Evolutionary conservation across 2,797 vertebrate species (phyloP).

Genomic region (Microhierax caerulescens): DNA sequence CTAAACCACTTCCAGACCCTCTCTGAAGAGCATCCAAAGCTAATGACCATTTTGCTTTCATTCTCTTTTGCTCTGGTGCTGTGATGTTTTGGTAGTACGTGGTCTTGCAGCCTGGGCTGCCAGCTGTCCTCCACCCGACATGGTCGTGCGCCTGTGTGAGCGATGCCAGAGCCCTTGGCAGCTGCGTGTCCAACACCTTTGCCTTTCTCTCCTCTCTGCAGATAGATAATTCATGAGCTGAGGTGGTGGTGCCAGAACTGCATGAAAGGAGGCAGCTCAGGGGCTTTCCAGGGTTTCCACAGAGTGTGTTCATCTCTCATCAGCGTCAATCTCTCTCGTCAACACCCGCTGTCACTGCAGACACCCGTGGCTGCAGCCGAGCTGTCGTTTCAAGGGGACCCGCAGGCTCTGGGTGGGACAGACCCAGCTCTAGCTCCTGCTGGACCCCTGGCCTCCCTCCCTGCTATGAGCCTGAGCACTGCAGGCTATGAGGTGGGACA

Average conservation of each 20-base stretch:
- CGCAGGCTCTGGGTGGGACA: background rate
- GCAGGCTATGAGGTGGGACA: accelerated
- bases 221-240: background rate
- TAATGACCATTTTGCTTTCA: background rate
- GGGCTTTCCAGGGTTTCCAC: background rate
- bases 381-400: background rate
- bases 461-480: accelerated
- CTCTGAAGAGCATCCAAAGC: background rate
- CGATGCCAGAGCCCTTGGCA: background rate
- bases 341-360: background rate
- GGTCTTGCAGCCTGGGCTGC: background rate
- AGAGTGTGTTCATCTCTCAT: background rate
- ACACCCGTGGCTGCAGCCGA: accelerated
- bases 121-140: background rate
- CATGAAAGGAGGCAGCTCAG: background rate
- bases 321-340: too few species aligned
- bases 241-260: background rate
- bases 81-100: background rate
- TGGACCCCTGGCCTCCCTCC: background rate
- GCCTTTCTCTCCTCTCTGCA: background rate
- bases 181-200: background rate
- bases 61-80: background rate
- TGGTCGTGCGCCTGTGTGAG: background rate
- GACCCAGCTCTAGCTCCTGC: background rate
- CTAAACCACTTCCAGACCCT: background rate